Base-by-base conservation (phyloP, 2,113 vertebrate genomes). In the Gracilinanus agilis region DNA sequence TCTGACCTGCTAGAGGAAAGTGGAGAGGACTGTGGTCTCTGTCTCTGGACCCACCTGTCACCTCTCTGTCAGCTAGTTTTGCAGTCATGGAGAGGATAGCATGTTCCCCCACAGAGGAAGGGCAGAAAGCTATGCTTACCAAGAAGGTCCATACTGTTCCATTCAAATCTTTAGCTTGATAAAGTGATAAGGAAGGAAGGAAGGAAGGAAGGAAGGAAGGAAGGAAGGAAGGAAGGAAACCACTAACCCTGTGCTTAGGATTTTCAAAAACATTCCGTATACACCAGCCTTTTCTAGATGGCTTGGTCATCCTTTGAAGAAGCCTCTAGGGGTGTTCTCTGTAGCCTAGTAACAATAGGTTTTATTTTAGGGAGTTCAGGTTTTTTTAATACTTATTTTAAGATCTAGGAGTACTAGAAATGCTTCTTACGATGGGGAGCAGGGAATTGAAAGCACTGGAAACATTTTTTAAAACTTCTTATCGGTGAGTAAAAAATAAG, bases 311-410 rank as follows among this genome's bases (percentile, higher is more conserved):
- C 25, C 19, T 93, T 95, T 55, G 49, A 96, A 92, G 55, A 44
- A 5, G 12, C 44, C 92, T 61, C 21, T 1, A 54, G 25, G 83
- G 58, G 8, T 89, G 49, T 16, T 94, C 44, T 89, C 0, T 0
- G 4, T 11, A 88, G 27, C 34, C 91, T 40, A 89, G 94, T 92
- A 90, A 0, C 11, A 55, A 90, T 10, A 7, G 49, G 11, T 27
- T 96, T 95, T 90, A 88, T 90, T 96, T 56, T 91, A 54, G 29
- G 34, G 53, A 88, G 91, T 95, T 53, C 21, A 10, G 61, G 3
- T 10, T 88, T 97, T 93, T 75, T 91, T 94, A 56, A 44, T 91
- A 44, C 44, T 91, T 10, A 88, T 53, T 95, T 94, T 27, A 97
- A 95, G 29, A 90, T 88, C 9, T 9, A 23, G 90, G 96, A 88